These are phyloP conservation scores for Diceros bicornis DNA, from an alignment of 2,797 vertebrate genomes.

Conservation along the genomic window DNA sequence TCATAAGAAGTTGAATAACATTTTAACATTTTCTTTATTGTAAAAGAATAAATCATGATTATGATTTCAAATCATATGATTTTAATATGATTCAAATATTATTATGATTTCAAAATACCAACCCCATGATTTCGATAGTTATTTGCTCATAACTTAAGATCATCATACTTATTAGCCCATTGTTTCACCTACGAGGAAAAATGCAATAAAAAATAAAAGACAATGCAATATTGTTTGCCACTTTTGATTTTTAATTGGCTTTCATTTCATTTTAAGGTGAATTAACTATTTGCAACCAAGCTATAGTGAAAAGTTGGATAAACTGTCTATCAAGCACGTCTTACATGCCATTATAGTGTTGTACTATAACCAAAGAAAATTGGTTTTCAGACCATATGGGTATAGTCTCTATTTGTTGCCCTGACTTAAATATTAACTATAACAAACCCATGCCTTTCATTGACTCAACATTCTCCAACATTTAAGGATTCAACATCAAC, in stretches of 20 bases:
- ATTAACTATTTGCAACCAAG: background rate
- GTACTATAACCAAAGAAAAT: background rate
- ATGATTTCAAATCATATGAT: too few species aligned
- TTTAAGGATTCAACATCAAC: background rate
- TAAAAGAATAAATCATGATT: background rate
- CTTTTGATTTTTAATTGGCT: background rate
- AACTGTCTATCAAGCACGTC: background rate
- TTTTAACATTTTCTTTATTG: background rate
- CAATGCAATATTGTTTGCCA: background rate
- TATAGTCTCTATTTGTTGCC: background rate
- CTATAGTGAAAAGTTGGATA: background rate
- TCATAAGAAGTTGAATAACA: background rate
- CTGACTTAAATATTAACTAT: background rate
- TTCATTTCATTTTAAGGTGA: constrained; percentile 13
- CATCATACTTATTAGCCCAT: background rate
- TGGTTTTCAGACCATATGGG: background rate
- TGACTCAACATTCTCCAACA: background rate
- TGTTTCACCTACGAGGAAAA: background rate
- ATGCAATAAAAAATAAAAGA: background rate
- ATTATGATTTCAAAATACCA: too few species aligned
- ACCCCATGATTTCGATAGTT: background rate
- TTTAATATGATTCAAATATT: too few species aligned
- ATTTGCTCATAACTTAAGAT: background rate
- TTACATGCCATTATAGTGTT: background rate
- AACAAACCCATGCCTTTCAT: background rate